Evolutionary conservation across 2,113 vertebrate species (phyloP).

Genomic region (Zosterops borbonicus): DNA sequence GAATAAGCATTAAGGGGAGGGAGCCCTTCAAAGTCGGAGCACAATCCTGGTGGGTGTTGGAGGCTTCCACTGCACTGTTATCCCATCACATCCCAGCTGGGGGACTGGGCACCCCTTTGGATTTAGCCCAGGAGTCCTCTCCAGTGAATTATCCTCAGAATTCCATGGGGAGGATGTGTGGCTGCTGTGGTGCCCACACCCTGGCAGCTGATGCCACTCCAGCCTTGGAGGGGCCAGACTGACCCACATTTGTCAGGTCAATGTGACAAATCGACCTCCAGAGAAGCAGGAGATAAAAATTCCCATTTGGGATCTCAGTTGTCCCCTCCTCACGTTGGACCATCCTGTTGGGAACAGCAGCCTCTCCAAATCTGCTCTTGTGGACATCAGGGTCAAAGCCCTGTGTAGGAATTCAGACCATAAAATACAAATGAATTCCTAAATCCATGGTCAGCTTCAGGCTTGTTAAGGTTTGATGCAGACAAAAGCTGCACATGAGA

Average conservation of each 20-base stretch:
- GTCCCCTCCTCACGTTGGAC: fast-evolving
- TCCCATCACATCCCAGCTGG: background rate
- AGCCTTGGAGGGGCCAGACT: background rate
- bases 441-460: background rate
- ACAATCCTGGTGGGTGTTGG: background rate
- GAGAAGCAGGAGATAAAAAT: background rate
- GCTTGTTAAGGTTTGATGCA: background rate
- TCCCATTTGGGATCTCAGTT: background rate
- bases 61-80: background rate
- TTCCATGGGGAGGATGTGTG: background rate
- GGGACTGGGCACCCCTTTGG: background rate
- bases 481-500: background rate
- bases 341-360: background rate
- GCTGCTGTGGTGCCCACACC: background rate
- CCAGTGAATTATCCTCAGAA: background rate
- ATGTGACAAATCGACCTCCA: no score
- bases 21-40: background rate
- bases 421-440: background rate
- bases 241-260: background rate
- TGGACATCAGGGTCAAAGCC: background rate
- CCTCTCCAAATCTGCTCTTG: background rate
- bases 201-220: background rate
- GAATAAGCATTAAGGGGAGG: background rate
- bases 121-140: background rate
- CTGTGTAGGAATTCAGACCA: background rate